Conservation (phyloP, 2,888 invertebrate genomes). For the Lycocerus yunnanus region DNA sequence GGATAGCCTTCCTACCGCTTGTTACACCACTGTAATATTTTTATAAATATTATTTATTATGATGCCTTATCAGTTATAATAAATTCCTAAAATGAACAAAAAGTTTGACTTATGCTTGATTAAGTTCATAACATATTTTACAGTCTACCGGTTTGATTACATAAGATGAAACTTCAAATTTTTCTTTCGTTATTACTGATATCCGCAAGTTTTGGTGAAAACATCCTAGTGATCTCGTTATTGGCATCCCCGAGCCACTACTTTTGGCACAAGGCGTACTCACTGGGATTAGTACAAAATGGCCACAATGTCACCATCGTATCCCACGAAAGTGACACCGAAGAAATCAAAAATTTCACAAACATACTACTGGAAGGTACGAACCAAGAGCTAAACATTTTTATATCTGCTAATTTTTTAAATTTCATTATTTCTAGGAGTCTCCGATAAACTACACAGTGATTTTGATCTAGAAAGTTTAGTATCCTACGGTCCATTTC, state of each 20-base stretch:
- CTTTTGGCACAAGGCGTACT: conserved; percentile 22
- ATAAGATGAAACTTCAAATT: neutral
- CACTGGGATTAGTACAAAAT: conserved; percentile 7
- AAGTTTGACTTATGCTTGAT: too few relatives aligned
- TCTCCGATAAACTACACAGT: neutral
- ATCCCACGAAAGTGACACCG: conserved; percentile 13
- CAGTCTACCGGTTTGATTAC: neutral
- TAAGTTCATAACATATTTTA: too few relatives aligned
- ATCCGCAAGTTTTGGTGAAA: neutral
- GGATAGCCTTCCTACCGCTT: too few relatives aligned
- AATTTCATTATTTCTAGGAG: neutral
- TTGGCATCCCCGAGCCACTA: conserved; percentile 25
- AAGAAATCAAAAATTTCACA: conserved; percentile 15
- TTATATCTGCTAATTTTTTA: neutral
- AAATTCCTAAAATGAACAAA: too few relatives aligned
- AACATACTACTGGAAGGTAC: conserved; percentile 28
- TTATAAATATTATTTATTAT: too few relatives aligned
- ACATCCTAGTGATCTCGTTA: conserved; percentile 22
- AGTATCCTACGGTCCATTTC: neutral
- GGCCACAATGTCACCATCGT: conserved; percentile 27
- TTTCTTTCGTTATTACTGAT: neutral
- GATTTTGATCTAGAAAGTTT: neutral
- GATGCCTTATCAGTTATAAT: too few relatives aligned
- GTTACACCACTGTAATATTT: too few relatives aligned
- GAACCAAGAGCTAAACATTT: neutral